Conservation (phyloP, 1,140 invertebrate genomes). For the Megalonaias nervosa region DNA sequence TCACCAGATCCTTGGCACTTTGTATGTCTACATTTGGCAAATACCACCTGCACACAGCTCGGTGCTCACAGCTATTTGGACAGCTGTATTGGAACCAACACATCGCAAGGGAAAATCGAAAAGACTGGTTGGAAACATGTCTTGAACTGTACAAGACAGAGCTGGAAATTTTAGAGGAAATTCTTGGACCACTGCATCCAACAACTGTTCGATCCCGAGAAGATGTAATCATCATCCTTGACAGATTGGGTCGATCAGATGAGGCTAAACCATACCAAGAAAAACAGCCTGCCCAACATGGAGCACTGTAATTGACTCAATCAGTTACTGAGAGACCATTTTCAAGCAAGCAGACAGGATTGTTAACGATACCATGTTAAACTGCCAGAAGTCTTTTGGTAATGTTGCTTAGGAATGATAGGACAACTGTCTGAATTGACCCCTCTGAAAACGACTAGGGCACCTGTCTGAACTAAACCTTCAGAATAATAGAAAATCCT, state of each 20-base stretch:
- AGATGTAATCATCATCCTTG: slow-evolving; percentile 46
- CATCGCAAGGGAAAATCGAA: background rate
- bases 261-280: slow-evolving; percentile 30
- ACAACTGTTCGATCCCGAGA: slow-evolving; percentile 43
- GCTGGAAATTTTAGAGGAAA: slow-evolving; percentile 11
- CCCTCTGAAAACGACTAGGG: no score
- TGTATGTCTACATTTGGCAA: slow-evolving; percentile 40
- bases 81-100: slow-evolving; percentile 49
- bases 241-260: slow-evolving; percentile 22
- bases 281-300: slow-evolving; percentile 30
- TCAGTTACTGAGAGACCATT: no score
- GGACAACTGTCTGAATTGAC: no score
- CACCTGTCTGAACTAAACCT: no score
- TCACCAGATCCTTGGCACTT: slow-evolving; percentile 38
- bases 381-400: no score
- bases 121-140: background rate
- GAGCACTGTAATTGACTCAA: slow-evolving; percentile 5
- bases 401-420: no score
- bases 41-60: slow-evolving; percentile 41
- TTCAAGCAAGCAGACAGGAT: no score
- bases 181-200: slow-evolving; percentile 41
- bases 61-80: slow-evolving; percentile 48
- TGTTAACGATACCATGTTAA: no score
- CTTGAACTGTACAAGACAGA: slow-evolving; percentile 8
- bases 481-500: no score